A percentile compares a stretch with the other conserved stretches of the same genome.
Conservation (phyloP, 2,888 invertebrate genomes). For the Sesia apiformis region DNA sequence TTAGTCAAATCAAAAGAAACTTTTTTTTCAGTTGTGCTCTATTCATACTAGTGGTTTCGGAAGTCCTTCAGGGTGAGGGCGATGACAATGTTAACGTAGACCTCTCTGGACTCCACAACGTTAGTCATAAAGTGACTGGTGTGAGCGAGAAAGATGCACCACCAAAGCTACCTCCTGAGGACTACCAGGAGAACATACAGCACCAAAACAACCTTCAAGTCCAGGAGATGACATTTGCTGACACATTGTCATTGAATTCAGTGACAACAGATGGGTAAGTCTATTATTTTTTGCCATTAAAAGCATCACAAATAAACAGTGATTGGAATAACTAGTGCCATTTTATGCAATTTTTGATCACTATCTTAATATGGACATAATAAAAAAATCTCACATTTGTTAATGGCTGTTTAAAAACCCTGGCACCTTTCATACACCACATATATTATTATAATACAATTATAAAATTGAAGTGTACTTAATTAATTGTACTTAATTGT, state of each 20-base stretch:
- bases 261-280: constrained; percentile 74
- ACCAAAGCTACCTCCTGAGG: constrained; percentile 12
- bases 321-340: no score
- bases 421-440: no score
- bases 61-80: constrained; percentile 57
- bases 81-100: constrained; percentile 39
- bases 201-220: constrained; percentile 16
- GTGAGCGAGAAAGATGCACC: constrained; percentile 21
- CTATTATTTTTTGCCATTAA: neutral
- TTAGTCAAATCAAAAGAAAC: no score
- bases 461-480: no score
- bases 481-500: no score
- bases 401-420: no score
- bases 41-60: constrained; percentile 75
- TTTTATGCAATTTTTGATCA: no score
- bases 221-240: constrained; percentile 65
- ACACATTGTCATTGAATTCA: constrained; percentile 69
- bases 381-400: no score
- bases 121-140: constrained; percentile 41
- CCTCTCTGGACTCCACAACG: constrained; percentile 58
- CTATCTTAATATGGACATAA: no score
- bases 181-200: constrained; percentile 3
- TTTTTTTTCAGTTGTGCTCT: constrained; percentile 68
- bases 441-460: no score
- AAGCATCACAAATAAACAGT: neutral